Evolutionary conservation across 92 coral and sea anemone species (phyloP).

Genomic region (Pocillopora meandrina): DNA sequence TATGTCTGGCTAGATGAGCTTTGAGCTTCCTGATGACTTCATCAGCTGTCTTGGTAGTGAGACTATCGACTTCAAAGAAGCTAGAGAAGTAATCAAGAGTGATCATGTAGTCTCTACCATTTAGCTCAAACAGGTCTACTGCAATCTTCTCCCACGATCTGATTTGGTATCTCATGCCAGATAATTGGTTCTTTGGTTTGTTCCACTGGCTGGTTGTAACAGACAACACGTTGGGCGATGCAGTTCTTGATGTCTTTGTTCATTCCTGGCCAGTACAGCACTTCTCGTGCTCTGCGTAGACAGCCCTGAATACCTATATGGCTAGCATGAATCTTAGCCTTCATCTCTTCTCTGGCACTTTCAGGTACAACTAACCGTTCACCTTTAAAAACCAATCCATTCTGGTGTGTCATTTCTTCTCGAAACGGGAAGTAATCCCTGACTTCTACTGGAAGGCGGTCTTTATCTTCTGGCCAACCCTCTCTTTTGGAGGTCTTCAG

Average conservation of each 20-base stretch:
- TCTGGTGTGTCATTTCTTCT: not conserved
- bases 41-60: slow-evolving; percentile 46
- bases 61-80: slow-evolving; percentile 62
- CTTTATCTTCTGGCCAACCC: slow-evolving; percentile 47
- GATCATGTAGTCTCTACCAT: not conserved
- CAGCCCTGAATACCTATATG: slow-evolving; percentile 42
- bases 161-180: slow-evolving; percentile 45
- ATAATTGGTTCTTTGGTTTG: slow-evolving; percentile 40
- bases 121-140: too few species aligned
- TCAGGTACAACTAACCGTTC: slow-evolving; percentile 1
- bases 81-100: slow-evolving; percentile 19
- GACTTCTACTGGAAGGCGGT: not conserved
- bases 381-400: slow-evolving; percentile 30
- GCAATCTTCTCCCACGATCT: slow-evolving; percentile 47
- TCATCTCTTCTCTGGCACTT: slow-evolving; percentile 6
- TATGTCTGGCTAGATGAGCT: slow-evolving; percentile 47
- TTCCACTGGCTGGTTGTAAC: not conserved
- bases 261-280: slow-evolving; percentile 48
- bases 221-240: not conserved
- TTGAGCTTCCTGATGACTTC: slow-evolving; percentile 59
- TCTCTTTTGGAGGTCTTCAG: slow-evolving; percentile 35
- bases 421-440: slow-evolving; percentile 3
- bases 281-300: slow-evolving; percentile 51
- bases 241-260: not conserved
- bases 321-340: slow-evolving; percentile 19